Conservation (phyloP, 2,797 vertebrate genomes). For the Labeo calbasu region DNA sequence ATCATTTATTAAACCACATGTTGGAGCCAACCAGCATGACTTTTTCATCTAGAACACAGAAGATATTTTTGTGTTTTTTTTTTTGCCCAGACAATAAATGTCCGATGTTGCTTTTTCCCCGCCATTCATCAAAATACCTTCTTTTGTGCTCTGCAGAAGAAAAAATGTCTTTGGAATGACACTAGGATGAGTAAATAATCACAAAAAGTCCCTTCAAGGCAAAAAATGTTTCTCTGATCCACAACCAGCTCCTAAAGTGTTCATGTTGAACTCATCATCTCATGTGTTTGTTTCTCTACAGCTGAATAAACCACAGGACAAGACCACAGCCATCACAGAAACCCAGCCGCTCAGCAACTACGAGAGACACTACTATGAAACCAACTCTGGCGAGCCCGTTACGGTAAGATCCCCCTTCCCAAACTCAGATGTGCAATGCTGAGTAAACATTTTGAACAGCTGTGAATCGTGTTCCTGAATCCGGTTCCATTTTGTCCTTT, state of each 20-base stretch:
- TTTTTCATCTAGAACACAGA: not conserved
- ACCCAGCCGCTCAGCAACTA: constrained; percentile 74
- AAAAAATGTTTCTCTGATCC: not conserved
- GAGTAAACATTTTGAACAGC: not conserved
- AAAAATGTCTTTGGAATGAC: not conserved
- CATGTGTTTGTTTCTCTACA: constrained; percentile 56
- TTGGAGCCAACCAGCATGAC: not conserved
- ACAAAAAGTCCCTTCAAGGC: not conserved
- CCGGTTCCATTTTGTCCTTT: not conserved
- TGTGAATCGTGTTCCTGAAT: not conserved
- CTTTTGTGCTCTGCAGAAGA: not conserved
- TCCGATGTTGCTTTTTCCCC: not conserved
- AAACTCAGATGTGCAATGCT: not conserved
- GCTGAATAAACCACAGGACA: constrained; percentile 75
- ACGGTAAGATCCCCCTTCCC: constrained; percentile 66
- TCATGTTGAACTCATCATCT: constrained; percentile 56
- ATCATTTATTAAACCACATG: not conserved
- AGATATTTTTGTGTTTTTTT: not conserved
- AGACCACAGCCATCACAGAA: constrained; percentile 67
- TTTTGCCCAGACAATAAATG: not conserved
- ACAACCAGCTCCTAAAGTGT: not conserved
- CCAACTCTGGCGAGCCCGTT: constrained; percentile 74
- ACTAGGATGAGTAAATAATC: not conserved
- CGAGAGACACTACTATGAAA: constrained; percentile 74
- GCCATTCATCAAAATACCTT: not conserved